These are phyloP conservation scores for Eilema caniola DNA, from an alignment of 2,888 invertebrate genomes.

Conservation along the genomic window DNA sequence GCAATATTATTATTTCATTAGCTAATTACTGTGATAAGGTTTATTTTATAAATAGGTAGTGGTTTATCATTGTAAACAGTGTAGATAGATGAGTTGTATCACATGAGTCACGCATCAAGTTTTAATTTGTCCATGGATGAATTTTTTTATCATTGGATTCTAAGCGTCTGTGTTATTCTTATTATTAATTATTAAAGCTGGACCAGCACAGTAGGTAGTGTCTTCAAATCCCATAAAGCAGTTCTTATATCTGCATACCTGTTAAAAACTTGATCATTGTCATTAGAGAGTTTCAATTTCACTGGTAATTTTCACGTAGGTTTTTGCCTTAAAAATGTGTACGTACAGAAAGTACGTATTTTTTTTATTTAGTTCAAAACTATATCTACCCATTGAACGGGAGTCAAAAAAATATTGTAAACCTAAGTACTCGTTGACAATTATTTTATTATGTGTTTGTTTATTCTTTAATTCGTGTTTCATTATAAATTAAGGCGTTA, in stretches of 20 bases:
- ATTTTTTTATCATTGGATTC: slow-evolving; percentile 73
- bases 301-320: too few relatives aligned
- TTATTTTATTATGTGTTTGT: too few relatives aligned
- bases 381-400: too few relatives aligned
- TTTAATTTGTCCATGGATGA: slow-evolving; percentile 68
- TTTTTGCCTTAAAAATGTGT: not conserved
- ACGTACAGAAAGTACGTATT: not conserved
- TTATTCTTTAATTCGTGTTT: too few relatives aligned
- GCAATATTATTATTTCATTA: slow-evolving; percentile 43
- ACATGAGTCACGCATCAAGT: slow-evolving; percentile 35
- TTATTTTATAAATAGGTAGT: not conserved
- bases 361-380: too few relatives aligned
- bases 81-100: not conserved
- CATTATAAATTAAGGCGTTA: too few relatives aligned
- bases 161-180: slow-evolving; percentile 74
- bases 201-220: slow-evolving; percentile 70
- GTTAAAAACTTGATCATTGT: not conserved
- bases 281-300: not conserved
- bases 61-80: not conserved
- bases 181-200: slow-evolving; percentile 76
- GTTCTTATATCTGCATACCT: slow-evolving; percentile 25
- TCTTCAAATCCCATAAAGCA: too few relatives aligned
- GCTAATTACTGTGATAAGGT: slow-evolving; percentile 9
- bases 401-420: too few relatives aligned
- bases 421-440: too few relatives aligned